A percentile compares a stretch with the other conserved stretches of the same genome.
phyloP scores from a whole-genome alignment of 2,113 vertebrate species.

The Corythoichthys haematopterus region DNA sequence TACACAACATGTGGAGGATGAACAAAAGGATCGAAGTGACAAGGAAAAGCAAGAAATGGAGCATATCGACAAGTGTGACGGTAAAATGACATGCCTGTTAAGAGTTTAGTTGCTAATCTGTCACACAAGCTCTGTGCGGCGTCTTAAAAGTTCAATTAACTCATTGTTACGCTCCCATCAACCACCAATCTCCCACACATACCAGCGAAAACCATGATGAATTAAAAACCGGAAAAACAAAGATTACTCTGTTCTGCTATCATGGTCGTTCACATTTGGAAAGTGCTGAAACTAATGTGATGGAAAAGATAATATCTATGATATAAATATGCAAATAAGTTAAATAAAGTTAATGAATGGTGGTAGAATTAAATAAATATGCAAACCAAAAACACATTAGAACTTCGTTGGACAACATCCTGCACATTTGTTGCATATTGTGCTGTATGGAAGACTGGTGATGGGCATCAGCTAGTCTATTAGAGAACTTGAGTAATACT shows the following conservation, averaged over 20 bases:
- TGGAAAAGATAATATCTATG: background rate
- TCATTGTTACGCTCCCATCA: constrained; percentile 21
- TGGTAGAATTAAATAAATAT: constrained; percentile 24
- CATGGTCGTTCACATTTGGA: background rate
- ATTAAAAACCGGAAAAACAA: constrained; percentile 17
- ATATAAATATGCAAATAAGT: background rate
- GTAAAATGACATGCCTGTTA: constrained; percentile 29
- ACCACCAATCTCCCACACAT: constrained; percentile 18
- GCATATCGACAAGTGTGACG: constrained; percentile 36
- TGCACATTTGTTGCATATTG: constrained; percentile 68
- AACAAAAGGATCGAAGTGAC: constrained; percentile 33
- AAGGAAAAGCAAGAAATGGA: constrained; percentile 36
- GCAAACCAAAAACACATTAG: constrained; percentile 19
- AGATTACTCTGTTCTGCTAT: constrained; percentile 17
- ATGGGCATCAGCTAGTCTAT: constrained; percentile 50
- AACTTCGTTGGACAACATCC: constrained; percentile 47
- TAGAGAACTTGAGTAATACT: constrained; percentile 42
- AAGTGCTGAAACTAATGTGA: background rate
- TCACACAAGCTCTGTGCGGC: background rate
- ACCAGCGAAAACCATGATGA: constrained; percentile 25
- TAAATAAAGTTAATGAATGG: constrained; percentile 29
- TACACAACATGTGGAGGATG: constrained; percentile 44
- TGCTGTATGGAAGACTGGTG: constrained; percentile 71
- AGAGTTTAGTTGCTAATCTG: background rate
- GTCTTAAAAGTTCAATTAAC: constrained; percentile 6